Conservation (phyloP, 2,888 invertebrate genomes). For the Ecliptopera silaceata region DNA sequence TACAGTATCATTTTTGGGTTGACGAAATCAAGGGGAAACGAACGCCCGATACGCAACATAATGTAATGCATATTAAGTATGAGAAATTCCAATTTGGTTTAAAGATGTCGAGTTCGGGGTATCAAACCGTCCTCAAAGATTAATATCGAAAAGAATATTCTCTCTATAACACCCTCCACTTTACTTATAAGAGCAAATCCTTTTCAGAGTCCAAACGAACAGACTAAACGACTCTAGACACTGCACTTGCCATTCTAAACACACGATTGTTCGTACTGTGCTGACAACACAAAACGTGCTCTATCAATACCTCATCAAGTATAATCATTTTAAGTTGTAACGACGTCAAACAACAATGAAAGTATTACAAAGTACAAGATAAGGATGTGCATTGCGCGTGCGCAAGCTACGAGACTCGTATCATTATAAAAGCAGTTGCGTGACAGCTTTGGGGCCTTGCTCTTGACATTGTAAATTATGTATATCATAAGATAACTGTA, state of each 20-base stretch:
- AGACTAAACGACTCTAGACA: no score
- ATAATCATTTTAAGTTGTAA: constrained; percentile 9
- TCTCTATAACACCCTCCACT: no score
- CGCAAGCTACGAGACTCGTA: constrained; percentile 20
- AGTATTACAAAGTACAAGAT: not conserved
- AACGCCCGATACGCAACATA: not conserved
- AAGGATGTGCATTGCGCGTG: constrained; percentile 19
- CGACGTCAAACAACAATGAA: constrained; percentile 17
- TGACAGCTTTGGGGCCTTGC: constrained; percentile 20
- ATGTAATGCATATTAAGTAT: not conserved
- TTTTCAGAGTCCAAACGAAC: no score
- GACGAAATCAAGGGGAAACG: not conserved
- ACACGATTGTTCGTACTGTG: not conserved
- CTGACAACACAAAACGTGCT: constrained; percentile 1
- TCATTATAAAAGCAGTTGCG: constrained; percentile 14
- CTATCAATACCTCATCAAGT: constrained; percentile 5
- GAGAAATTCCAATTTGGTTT: not conserved
- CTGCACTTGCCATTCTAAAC: no score
- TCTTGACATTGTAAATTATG: constrained; percentile 21
- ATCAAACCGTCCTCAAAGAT: no score
- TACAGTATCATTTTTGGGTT: not conserved
- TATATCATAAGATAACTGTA: not conserved
- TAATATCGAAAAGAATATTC: no score
- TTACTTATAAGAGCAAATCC: no score
- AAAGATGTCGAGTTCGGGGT: not conserved